phyloP scores from a whole-genome alignment of 2,888 invertebrate genomes.

The Tetragonula carbonaria region DNA sequence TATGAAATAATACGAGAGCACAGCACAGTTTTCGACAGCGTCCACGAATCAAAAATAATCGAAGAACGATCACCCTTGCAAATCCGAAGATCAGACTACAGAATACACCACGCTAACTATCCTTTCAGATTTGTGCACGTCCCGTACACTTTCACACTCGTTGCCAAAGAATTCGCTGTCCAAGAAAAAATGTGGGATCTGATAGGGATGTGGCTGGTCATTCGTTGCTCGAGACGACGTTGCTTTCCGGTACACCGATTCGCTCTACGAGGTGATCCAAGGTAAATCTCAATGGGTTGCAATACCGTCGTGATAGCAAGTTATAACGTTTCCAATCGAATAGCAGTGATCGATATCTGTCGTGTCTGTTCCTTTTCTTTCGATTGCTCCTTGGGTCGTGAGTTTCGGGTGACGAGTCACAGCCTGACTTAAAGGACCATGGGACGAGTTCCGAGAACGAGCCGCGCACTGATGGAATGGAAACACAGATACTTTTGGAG shows the following conservation, averaged over 20 bases:
- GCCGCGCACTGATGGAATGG: slow-evolving; percentile 36
- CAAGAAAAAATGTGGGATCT: background rate
- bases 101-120: slow-evolving; percentile 47
- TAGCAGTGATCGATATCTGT: background rate
- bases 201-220: background rate
- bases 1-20: slow-evolving; percentile 50
- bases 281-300: background rate
- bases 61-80: slow-evolving; percentile 32
- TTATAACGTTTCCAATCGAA: too few species aligned
- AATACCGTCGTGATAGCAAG: background rate
- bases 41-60: slow-evolving; percentile 6
- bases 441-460: slow-evolving; percentile 12
- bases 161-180: slow-evolving; percentile 22
- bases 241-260: slow-evolving; percentile 14
- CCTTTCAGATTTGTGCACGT: slow-evolving; percentile 44
- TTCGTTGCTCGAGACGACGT: slow-evolving; percentile 7
- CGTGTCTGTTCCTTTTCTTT: background rate
- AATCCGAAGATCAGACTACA: background rate
- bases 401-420: slow-evolving; percentile 32
- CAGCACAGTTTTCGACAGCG: slow-evolving; percentile 57
- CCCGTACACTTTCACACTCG: slow-evolving; percentile 52
- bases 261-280: background rate
- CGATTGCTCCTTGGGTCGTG: background rate
- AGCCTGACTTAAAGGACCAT: slow-evolving; percentile 7
- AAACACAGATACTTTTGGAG: slow-evolving; percentile 23